Evolutionary conservation across 2,888 invertebrate genomes (phyloP), one percentile per base, ranked within the genome.

Genomic region (Drosophila paracracens): DNA sequence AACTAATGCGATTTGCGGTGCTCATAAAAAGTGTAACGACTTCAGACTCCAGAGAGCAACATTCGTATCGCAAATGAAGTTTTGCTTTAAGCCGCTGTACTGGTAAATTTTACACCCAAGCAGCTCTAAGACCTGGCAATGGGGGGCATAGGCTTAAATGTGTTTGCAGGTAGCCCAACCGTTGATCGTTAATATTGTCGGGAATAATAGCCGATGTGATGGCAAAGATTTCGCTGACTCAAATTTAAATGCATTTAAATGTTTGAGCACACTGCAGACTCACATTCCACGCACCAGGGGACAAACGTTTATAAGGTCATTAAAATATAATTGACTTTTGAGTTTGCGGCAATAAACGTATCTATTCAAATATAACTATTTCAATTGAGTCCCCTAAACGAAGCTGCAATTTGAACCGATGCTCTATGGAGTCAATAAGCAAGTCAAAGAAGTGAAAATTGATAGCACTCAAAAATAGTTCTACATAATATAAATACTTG

Each of bases 1-100:
- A 84, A 88, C 84, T 84, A 84, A 84, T 84, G 81, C 84, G 84
- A 88, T 84, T 84, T 84, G 86, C 82, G 76, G 78, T 81, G 83
- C 78, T 86, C 84, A 83, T 84, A 88, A 84, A 84, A 84, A 88
- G 76, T 88, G 76, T 88, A 84, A 84, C 84, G 84, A 84, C 84
- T 84, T 70, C 56, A 67, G 65, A 60, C 65, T 81, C 66, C 51
- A 38, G 67, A 67, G 67, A 72, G 61, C 70, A 54, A 60, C 16
- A 68, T 57, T 57, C 63, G 68, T 53, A 68, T 38, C 31, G 70
- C 76, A 80, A 70, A 81, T 76, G 69, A 80, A 70, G 70, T 70
- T 76, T 80, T 64, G 59, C 61, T 29, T 52, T 58, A 51, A 57
- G 76, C 48, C 46, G 8, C 46, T 25, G 46, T 70, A 53, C 38